phyloP scores from a whole-genome alignment of 1,140 invertebrate species.

The Rhagoletis pomonella region DNA sequence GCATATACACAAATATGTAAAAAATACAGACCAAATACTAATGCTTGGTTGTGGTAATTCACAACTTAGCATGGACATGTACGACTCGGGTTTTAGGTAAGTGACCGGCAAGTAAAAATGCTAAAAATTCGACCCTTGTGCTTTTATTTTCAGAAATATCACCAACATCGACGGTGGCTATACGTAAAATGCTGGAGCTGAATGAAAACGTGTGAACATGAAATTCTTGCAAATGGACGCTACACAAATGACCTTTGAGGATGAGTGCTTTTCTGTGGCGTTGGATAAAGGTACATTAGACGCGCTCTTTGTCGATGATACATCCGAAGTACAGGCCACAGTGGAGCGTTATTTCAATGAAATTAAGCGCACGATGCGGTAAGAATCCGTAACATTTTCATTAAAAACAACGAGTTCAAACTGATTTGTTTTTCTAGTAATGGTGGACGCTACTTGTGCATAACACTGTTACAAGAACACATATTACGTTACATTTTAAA shows the following conservation, averaged over 20 bases:
- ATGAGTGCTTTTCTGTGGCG: slow-evolving; percentile 87
- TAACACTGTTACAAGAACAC: slow-evolving; percentile 93
- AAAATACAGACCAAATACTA: slow-evolving; percentile 86
- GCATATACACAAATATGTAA: slow-evolving; percentile 93
- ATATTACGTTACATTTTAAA: slow-evolving; percentile 84
- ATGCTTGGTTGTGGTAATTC: slow-evolving; percentile 97
- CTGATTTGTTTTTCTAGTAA: slow-evolving; percentile 72
- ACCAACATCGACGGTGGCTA: slow-evolving; percentile 92
- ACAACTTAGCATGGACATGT: slow-evolving; percentile 90
- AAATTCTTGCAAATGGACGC: slow-evolving; percentile 92
- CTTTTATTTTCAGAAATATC: slow-evolving; percentile 78
- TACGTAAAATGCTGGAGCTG: slow-evolving; percentile 90
- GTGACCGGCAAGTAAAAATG: slow-evolving; percentile 55
- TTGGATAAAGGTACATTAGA: slow-evolving; percentile 97
- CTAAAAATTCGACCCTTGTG: background rate
- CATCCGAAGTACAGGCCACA: slow-evolving; percentile 78
- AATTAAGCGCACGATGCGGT: slow-evolving; percentile 78
- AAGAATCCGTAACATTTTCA: background rate
- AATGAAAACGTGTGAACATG: slow-evolving; percentile 84
- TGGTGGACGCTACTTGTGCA: slow-evolving; percentile 90
- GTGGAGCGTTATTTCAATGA: slow-evolving; percentile 88
- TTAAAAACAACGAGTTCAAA: background rate
- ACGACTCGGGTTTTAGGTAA: slow-evolving; percentile 89
- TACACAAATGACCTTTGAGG: slow-evolving; percentile 84
- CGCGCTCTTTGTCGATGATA: slow-evolving; percentile 89